phyloP scores from a whole-genome alignment of 1,140 invertebrate species.

The Drosophila nannoptera region DNA sequence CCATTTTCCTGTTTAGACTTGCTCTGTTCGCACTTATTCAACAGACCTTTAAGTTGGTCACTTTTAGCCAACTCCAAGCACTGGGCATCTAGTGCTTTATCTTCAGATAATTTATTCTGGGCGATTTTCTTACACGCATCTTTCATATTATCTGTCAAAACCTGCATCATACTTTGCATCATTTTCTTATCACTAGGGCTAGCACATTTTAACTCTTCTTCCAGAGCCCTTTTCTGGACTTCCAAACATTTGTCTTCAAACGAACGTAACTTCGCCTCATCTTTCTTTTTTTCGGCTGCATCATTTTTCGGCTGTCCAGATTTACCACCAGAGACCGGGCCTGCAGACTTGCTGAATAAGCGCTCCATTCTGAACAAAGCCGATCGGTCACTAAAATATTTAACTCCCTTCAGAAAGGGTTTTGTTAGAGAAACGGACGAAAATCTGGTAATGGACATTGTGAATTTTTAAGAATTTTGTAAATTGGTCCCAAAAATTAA shows the following conservation, averaged over 20 bases:
- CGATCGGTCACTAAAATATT: neutral
- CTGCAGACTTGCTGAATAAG: too few species aligned
- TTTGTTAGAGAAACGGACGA: neutral
- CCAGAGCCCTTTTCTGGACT: neutral
- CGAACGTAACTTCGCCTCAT: neutral
- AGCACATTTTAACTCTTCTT: neutral
- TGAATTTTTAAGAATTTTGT: neutral
- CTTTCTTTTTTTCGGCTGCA: neutral
- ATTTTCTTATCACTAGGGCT: neutral
- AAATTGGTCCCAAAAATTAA: too few species aligned
- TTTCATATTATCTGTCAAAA: constrained; percentile 2
- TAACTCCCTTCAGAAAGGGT: neutral
- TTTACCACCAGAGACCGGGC: neutral
- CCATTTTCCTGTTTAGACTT: neutral
- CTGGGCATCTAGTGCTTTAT: constrained; percentile 1
- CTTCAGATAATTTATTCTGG: neutral
- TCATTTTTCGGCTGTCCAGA: neutral
- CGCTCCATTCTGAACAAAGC: neutral
- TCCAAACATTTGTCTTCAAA: constrained; percentile 8
- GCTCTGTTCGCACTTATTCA: neutral
- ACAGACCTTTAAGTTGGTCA: neutral
- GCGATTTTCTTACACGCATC: constrained; percentile 3
- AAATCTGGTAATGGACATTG: constrained; percentile 13
- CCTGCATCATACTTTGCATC: neutral
- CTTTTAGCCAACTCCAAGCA: neutral